Percentiles rank a stretch among this genome's conserved stretches.
phyloP scores from a whole-genome alignment of 2,797 vertebrate species.

The Gallinago solitaria region DNA sequence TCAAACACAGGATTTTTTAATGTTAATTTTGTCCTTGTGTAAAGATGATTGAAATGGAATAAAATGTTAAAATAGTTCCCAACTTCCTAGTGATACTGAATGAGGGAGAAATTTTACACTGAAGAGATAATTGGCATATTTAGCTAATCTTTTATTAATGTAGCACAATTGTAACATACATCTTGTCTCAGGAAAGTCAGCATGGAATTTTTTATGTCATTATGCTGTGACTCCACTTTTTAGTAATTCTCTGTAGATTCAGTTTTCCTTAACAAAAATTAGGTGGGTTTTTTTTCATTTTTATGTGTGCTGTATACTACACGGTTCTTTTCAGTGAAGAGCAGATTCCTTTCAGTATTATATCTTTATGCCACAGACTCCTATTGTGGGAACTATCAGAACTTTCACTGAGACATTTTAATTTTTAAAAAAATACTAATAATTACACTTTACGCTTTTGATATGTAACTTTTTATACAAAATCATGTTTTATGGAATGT shows the following conservation, averaged over 20 bases:
- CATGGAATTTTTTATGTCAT: slow-evolving; percentile 61
- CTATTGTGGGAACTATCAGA: background rate
- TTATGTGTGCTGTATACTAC: background rate
- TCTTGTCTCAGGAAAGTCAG: slow-evolving; percentile 58
- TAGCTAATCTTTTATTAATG: slow-evolving; percentile 65
- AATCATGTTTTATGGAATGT: background rate
- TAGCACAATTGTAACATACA: slow-evolving; percentile 45
- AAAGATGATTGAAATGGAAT: slow-evolving; percentile 28
- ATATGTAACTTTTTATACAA: background rate
- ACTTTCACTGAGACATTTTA: background rate
- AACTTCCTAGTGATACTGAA: slow-evolving; percentile 5
- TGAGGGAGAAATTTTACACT: slow-evolving; percentile 24
- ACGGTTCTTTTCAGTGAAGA: background rate
- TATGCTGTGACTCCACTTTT: slow-evolving; percentile 29
- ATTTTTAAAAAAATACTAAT: background rate
- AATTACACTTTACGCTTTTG: background rate
- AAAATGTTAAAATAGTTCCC: slow-evolving; percentile 41
- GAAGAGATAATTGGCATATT: slow-evolving; percentile 54
- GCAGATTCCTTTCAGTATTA: background rate
- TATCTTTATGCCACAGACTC: background rate
- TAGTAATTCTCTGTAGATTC: slow-evolving; percentile 49
- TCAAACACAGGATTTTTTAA: background rate
- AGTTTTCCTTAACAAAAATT: background rate
- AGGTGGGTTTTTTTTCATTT: background rate
- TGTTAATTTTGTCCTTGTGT: background rate